These are phyloP conservation scores for Herpailurus yagouaroundi DNA, from an alignment of 2,113 vertebrate species.

Conservation along the genomic window DNA sequence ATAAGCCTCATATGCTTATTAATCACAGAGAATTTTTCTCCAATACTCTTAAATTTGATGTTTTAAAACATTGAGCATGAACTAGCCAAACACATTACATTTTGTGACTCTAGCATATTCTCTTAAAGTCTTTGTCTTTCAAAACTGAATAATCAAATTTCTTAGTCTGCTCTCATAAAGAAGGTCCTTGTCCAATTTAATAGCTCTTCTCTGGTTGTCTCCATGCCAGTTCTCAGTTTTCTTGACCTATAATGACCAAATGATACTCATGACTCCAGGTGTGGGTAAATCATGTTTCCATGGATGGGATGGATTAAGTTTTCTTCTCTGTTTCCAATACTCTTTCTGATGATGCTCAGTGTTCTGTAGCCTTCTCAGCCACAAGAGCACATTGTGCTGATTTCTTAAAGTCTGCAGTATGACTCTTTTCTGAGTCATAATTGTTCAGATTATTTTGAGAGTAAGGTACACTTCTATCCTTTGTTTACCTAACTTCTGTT, in stretches of 20 bases:
- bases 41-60: constrained; percentile 8
- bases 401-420: constrained; percentile 64
- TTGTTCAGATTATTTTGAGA: constrained; percentile 72
- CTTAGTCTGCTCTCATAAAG: constrained; percentile 52
- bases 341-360: constrained; percentile 38
- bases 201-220: constrained; percentile 39
- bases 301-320: constrained; percentile 21
- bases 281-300: constrained; percentile 47
- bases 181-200: constrained; percentile 51
- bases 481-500: constrained; percentile 75
- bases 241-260: constrained; percentile 20
- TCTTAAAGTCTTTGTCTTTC: constrained; percentile 58
- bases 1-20: not conserved
- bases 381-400: constrained; percentile 73
- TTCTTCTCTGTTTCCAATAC: constrained; percentile 48
- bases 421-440: constrained; percentile 80
- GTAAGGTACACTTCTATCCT: constrained; percentile 59
- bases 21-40: constrained; percentile 19
- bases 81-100: not conserved
- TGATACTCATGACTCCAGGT: constrained; percentile 29
- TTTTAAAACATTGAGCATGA: constrained; percentile 8
- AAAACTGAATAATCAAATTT: not conserved
- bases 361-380: constrained; percentile 36
- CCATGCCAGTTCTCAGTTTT: constrained; percentile 40
- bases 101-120: constrained; percentile 9